Base-by-base conservation (phyloP, 2,797 vertebrate genomes). In the Hirundo rustica region DNA sequence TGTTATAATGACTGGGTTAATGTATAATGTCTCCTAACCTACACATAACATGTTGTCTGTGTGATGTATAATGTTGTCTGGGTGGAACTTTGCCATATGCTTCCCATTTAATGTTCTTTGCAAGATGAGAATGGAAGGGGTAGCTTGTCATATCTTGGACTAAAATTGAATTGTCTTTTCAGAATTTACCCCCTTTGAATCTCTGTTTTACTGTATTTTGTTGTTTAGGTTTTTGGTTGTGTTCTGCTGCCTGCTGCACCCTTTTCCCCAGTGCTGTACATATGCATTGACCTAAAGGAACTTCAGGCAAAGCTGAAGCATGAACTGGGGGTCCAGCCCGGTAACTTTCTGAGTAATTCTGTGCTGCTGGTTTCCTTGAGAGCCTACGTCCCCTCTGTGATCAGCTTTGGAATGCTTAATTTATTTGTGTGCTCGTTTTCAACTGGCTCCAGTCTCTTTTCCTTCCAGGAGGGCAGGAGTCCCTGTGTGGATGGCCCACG, bases 101-200 rank as follows among this genome's bases (percentile, higher is more conserved):
- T 45, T 88, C 29, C 44, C 29, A 19, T 66, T 80, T 80, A 8
- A 44, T 89, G 8, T 54, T 70, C 58, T 87, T 55, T 71, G 73
- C 64, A 88, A 40, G 44, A 25, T 81, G 9, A 9, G 50, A 38
- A 45, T 71, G 92, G 75, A 80, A 84, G 25, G 30, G n/a, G 29
- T 15, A 67, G 3, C 15, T 91, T 73, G 75, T 42, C 53, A 27
- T 20, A 34, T 48, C 14, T 72, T 78, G 44, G 51, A 36, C n/a
- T 96, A 70, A 91, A 82, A 58, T 64, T 79, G 32, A 66, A 16
- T 60, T 68, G 30, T 40, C 55, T 78, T 95, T 65, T 88, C 62
- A 72, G 85, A 85, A 58, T 1, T 87, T 36, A 38, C 15, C 14
- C 9, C 5, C 30, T 1, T 4, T 66, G 65, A 36, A 13, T 51